Base-by-base conservation (phyloP, 2,113 vertebrate genomes). In the Brachyistius frenatus region DNA sequence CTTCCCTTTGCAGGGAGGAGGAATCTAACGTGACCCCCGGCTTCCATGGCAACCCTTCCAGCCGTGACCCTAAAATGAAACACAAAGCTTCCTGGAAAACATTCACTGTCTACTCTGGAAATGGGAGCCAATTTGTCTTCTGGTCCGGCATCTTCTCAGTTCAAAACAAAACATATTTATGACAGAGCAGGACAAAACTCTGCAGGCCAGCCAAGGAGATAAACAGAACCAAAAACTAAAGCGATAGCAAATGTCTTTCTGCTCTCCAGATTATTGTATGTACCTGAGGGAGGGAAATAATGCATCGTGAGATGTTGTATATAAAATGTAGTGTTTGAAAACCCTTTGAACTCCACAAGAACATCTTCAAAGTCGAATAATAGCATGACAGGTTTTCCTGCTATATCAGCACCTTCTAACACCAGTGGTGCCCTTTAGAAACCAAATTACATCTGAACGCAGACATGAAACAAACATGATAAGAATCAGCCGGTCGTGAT, bases 61-160 rank as follows among this genome's bases (percentile, higher is more conserved):
- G 55, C 73, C 33, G 5, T 86, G 83, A 86, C 82, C 88, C 64
- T n/a, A 49, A 73, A 70, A 77, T 13, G 74, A 85, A 84, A 73
- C 66, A 32, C 52, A 0, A 50, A 35, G 58, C 77, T 78, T 76
- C 80, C 81, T 78, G 73, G 80, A 89, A 88, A 80, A 87, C 85
- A 72, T 33, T 65, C 2, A 2, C 63, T 10, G 46, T 56, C 75
- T 8, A 7, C 79, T 54, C 54, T 54, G 36, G 35, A 76, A 61
- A 52, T 13, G 54, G 32, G 36, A 41, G 36, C 60, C n/a, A 5
- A 74, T 67, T 55, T 54, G 49, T 66, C 73, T 33, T 69, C 16
- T 55, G 2, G 41, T 71, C n/a, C 2, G n/a, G 1, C 6, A 55
- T 53, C 23, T 49, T 9, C 44, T 69, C 49, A 37, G 35, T 58